A percentile compares a stretch with the other conserved stretches of the same genome.
phyloP scores from a whole-genome alignment of 92 coral and sea anemone species.

The Porites evermanni region DNA sequence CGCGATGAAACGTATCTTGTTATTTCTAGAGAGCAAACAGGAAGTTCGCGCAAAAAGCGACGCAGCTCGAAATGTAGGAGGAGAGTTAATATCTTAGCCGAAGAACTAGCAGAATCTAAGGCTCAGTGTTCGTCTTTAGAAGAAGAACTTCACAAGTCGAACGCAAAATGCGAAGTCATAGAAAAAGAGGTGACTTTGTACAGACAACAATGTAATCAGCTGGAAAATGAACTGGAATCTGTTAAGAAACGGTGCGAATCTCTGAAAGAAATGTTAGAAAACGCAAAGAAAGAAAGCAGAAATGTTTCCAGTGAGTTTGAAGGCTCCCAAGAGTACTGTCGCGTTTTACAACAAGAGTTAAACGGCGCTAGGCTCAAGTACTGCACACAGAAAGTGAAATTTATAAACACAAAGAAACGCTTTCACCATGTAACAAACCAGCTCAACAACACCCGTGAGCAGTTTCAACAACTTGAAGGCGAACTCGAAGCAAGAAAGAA shows the following conservation, averaged over 20 bases:
- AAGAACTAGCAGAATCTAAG: constrained; percentile 81
- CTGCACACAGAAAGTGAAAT: constrained; percentile 93
- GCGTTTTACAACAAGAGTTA: constrained; percentile 88
- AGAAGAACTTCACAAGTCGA: constrained; percentile 82
- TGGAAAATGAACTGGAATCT: constrained; percentile 83
- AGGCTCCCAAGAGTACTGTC: constrained; percentile 85
- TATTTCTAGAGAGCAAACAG: constrained; percentile 43
- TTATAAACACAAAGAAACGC: constrained; percentile 89
- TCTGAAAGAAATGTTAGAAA: constrained; percentile 78
- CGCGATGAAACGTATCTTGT: constrained; percentile 86
- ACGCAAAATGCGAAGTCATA: constrained; percentile 73
- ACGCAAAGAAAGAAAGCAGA: constrained; percentile 65
- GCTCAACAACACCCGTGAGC: constrained; percentile 74
- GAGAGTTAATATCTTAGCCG: constrained; percentile 68
- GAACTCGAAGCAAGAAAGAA: constrained; percentile 88
- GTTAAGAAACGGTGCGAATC: constrained; percentile 78
- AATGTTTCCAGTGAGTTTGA: constrained; percentile 59
- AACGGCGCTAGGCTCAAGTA: constrained; percentile 91
- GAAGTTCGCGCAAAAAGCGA: constrained; percentile 42
- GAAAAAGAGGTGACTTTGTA: constrained; percentile 81
- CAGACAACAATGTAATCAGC: constrained; percentile 84
- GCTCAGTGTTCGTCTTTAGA: constrained; percentile 71
- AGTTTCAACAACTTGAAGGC: constrained; percentile 66
- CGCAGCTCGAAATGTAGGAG: constrained; percentile 55
- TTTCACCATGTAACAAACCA: constrained; percentile 79